These are phyloP conservation scores for Zhengitettix transpicula DNA, from an alignment of 2,888 invertebrate genomes.

Conservation along the genomic window DNA sequence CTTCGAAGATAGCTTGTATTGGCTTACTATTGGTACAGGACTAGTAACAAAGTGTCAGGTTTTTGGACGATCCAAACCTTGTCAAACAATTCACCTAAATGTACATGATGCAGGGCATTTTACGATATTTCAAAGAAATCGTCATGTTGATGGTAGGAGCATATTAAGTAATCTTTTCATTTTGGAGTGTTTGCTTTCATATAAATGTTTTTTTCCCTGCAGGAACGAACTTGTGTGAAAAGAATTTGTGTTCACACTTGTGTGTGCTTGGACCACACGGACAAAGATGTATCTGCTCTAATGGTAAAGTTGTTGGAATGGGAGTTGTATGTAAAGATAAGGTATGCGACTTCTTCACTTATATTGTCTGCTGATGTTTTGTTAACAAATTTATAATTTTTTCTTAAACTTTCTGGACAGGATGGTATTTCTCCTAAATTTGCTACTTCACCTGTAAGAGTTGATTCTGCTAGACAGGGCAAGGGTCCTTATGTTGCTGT, in stretches of 20 bases:
- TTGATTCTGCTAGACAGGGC: not conserved
- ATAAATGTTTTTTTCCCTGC: constrained; percentile 1
- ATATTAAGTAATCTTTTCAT: not conserved
- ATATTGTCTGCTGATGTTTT: too few species aligned
- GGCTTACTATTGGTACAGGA: constrained; percentile 37
- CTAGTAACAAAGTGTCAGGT: constrained; percentile 42
- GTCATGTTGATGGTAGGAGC: constrained; percentile 29
- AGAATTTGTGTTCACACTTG: constrained; percentile 37
- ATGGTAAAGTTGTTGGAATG: constrained; percentile 28
- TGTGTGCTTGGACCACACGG: constrained; percentile 36
- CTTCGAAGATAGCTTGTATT: constrained; percentile 63
- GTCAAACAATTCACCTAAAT: constrained; percentile 21
- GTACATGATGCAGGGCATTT: constrained; percentile 32
- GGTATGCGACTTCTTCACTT: not conserved
- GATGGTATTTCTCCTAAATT: not conserved
- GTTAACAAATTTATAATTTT: not conserved
- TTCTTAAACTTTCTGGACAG: not conserved
- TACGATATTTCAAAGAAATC: constrained; percentile 33
- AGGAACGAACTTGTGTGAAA: constrained; percentile 32
- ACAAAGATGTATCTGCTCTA: constrained; percentile 37
- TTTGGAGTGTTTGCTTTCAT: not conserved
- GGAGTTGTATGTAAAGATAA: constrained; percentile 21
- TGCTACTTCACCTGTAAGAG: not conserved
- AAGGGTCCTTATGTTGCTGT: too few species aligned
- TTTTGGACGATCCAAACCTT: constrained; percentile 24